Evolutionary conservation across 1,140 invertebrate genomes (phyloP).

Genomic region (Aphidius gifuensis): DNA sequence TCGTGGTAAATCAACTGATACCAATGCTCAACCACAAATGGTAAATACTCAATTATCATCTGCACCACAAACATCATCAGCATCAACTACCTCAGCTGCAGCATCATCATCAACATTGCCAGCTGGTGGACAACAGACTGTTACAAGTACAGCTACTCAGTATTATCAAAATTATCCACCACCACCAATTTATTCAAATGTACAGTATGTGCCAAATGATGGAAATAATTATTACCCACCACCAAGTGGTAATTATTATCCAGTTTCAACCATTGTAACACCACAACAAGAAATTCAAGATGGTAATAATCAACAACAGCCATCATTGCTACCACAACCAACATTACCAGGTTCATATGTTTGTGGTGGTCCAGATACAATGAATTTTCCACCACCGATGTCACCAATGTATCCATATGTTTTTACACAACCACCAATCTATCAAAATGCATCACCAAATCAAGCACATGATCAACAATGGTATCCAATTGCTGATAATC

Average conservation of each 20-base stretch:
- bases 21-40: too few relatives aligned
- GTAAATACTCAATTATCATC: background rate
- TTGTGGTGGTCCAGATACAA: constrained; percentile 1
- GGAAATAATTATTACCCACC: background rate
- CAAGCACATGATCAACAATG: background rate
- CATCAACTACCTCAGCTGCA: background rate
- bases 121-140: background rate
- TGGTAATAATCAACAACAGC: background rate
- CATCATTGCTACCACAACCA: too few relatives aligned
- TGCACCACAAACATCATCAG: background rate
- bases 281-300: background rate
- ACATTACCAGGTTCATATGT: background rate
- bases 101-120: background rate
- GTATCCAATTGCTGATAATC: background rate
- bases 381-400: constrained; percentile 2
- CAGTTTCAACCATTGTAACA: background rate
- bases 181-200: too few relatives aligned
- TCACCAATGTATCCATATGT: constrained; percentile 13
- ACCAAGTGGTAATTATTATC: constrained; percentile 2
- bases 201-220: background rate
- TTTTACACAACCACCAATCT: background rate
- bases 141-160: background rate
- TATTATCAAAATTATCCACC: background rate
- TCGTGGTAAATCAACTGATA: too few relatives aligned
- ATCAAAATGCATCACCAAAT: background rate